phyloP scores from a whole-genome alignment of 2,797 vertebrate genomes.

The Chelidonichthys spinosus region DNA sequence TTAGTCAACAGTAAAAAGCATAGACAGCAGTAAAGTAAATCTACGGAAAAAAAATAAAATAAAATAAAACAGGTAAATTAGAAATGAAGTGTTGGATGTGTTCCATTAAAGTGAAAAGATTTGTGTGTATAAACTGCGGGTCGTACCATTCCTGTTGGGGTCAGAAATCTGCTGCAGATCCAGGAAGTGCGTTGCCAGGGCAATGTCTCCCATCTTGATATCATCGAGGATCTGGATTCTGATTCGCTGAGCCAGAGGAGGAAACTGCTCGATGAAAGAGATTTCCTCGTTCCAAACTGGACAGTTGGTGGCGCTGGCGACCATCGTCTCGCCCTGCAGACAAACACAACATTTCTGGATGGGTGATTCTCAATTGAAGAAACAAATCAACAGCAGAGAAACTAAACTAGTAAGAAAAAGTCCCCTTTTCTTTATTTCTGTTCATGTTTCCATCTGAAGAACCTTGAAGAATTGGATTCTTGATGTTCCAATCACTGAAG shows the following conservation, averaged over 20 bases:
- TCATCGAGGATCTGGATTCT: constrained; percentile 92
- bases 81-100: background rate
- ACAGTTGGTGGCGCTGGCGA: constrained; percentile 82
- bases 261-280: constrained; percentile 95
- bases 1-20: background rate
- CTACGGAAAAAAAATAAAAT: background rate
- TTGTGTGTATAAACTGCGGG: background rate
- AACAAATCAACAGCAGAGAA: background rate
- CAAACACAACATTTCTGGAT: background rate
- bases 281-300: constrained; percentile 95
- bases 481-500: background rate
- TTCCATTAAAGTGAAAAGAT: background rate
- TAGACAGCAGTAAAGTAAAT: background rate
- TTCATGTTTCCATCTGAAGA: background rate
- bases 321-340: constrained; percentile 91
- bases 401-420: background rate
- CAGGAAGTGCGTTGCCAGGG: constrained; percentile 92
- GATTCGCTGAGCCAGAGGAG: constrained; percentile 90
- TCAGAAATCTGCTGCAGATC: constrained; percentile 93
- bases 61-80: background rate
- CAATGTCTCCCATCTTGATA: constrained; percentile 86
- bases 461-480: background rate
- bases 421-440: background rate
- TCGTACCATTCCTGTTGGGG: constrained; percentile 88
- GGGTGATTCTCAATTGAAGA: background rate